A percentile compares a stretch with the other conserved stretches of the same genome.
These are phyloP conservation scores for Magallana ariakensis DNA, from an alignment of 1,140 invertebrate genomes.

Conservation along the genomic window DNA sequence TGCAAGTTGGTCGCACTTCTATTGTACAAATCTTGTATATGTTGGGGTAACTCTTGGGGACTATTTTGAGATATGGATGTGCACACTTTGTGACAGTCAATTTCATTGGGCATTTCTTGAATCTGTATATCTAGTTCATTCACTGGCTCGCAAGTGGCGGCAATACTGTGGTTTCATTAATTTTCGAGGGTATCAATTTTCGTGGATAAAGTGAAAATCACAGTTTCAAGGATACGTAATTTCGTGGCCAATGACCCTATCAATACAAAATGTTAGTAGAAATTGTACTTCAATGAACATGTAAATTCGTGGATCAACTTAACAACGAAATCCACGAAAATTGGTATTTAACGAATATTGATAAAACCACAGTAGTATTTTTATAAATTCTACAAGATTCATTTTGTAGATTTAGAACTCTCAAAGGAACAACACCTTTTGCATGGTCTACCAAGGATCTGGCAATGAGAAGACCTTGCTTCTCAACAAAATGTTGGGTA, in stretches of 20 bases:
- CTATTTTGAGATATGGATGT: neutral
- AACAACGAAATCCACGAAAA: too few species aligned
- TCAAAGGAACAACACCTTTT: conserved; percentile 38
- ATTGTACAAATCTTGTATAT: conserved; percentile 7
- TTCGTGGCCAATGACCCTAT: too few species aligned
- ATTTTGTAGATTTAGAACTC: conserved; percentile 43
- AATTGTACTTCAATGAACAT: too few species aligned
- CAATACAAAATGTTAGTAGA: too few species aligned
- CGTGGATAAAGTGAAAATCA: too few species aligned
- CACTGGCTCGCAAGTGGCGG: conserved; percentile 21
- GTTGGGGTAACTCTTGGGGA: neutral
- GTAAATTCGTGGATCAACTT: too few species aligned
- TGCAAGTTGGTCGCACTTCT: conserved; percentile 4
- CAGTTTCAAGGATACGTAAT: too few species aligned
- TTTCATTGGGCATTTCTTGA: neutral
- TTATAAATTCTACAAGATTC: conserved; percentile 39
- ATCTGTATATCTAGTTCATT: neutral
- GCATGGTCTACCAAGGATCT: conserved; percentile 35
- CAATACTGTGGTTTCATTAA: too few species aligned
- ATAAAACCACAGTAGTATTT: too few species aligned
- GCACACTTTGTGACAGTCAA: neutral
- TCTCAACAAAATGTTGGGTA: conserved; percentile 35
- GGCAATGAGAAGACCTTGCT: conserved; percentile 27
- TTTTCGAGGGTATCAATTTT: too few species aligned
- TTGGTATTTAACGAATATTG: too few species aligned